These are phyloP conservation scores for Chanos chanos DNA, from an alignment of 2,797 vertebrate genomes.

Conservation along the genomic window DNA sequence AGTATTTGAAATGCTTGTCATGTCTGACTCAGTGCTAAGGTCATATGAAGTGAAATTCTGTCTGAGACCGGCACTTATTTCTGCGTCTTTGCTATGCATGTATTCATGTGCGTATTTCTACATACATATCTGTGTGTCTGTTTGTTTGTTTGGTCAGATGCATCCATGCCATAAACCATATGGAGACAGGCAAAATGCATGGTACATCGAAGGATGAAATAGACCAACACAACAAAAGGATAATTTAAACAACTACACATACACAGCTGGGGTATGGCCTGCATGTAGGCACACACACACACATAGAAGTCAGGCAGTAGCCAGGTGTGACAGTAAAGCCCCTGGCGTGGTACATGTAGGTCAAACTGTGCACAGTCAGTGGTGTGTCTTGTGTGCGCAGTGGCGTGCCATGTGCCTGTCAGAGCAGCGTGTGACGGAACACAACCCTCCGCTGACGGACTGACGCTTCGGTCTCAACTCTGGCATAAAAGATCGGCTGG, in stretches of 20 bases:
- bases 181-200: no score
- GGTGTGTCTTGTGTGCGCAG: neutral
- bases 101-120: neutral
- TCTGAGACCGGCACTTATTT: constrained; percentile 43
- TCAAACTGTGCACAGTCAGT: constrained; percentile 53
- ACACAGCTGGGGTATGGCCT: constrained; percentile 31
- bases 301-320: neutral
- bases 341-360: constrained; percentile 43
- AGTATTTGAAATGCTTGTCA: constrained; percentile 24
- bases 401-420: neutral
- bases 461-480: no score
- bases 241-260: neutral
- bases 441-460: no score
- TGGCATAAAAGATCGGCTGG: no score
- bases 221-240: neutral
- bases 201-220: no score
- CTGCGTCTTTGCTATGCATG: neutral
- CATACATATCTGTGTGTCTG: neutral
- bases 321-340: constrained; percentile 52
- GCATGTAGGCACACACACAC: constrained; percentile 53
- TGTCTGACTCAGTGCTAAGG: constrained; percentile 58
- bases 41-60: constrained; percentile 54
- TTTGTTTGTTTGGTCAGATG: neutral
- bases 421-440: neutral
- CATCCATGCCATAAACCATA: no score